Base-by-base conservation (phyloP, 2,113 vertebrate genomes). In the Peromyscus leucopus region DNA sequence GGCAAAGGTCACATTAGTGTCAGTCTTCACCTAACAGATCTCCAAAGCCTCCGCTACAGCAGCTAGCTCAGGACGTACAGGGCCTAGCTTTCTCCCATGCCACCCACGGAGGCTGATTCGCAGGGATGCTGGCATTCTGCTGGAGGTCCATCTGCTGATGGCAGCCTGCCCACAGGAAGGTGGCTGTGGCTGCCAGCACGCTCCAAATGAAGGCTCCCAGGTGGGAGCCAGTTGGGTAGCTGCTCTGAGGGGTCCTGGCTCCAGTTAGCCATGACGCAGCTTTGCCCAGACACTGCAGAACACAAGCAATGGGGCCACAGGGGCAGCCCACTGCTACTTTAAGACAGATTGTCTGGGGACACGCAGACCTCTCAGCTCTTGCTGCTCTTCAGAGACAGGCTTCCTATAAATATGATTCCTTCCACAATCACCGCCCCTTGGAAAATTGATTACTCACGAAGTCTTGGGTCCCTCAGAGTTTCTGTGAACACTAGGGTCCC, bases 281-380 rank as follows among this genome's bases (percentile, higher is more conserved):
- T 6, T 8, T n/a, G 57, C 21, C 33, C 46, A 33, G 89, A 71
- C 24, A 11, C n/a, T 72, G 26, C 13, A 61, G 67, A 46, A 63
- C 7, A 15, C 42, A 28, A 1, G 7, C 31, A 51, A 3, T 0
- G 1, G 39, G 36, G 12, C 15, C 67, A 15, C 1, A 1, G 17
- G n/a, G 19, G 10, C 42, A 36, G 24, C 55, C 13, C 5, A 1
- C 48, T 55, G 17, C 46, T 3, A 15, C 19, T 55, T 36, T 0
- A 36, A 33, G 36, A 42, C 10, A 31, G 15, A 67, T n/a, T 10
- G 0, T 33, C 33, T 36, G 5, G 4, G 39, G 10, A 15, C 5
- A 51, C 12, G 0, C 42, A 39, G 57, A 13, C 2, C 78, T 67
- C 78, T 22, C 19, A 78, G 33, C 57, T 39, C 39, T 46, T 9